These are phyloP conservation scores for Asteroscopus sphinx DNA, from an alignment of 2,888 invertebrate genomes.

Conservation along the genomic window DNA sequence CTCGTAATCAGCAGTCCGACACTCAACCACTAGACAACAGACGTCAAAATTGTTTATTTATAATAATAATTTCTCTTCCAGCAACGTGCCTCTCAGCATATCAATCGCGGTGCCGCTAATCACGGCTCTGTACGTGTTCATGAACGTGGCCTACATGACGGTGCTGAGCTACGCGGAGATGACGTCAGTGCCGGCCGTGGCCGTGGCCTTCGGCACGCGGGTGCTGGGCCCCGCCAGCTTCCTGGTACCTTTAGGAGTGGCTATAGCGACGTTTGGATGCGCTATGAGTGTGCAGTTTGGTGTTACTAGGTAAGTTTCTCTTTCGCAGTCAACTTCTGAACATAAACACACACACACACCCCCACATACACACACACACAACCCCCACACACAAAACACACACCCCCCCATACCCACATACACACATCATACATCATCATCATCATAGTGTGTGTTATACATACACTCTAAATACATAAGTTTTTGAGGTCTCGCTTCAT, in stretches of 20 bases:
- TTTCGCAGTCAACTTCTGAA: neutral
- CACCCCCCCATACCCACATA: too few species aligned
- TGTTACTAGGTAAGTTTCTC: conserved; percentile 90
- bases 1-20: too few species aligned
- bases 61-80: conserved; percentile 65
- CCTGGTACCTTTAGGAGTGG: conserved; percentile 93
- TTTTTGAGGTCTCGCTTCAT: too few species aligned
- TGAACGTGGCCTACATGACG: conserved; percentile 96
- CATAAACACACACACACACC: too few species aligned
- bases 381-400: too few species aligned
- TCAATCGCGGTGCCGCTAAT: conserved; percentile 95
- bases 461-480: too few species aligned
- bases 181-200: conserved; percentile 93
- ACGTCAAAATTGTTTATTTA: too few species aligned
- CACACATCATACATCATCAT: too few species aligned
- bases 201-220: conserved; percentile 92
- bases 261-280: conserved; percentile 94
- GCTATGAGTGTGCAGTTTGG: conserved; percentile 94
- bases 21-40: too few species aligned
- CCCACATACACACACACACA: too few species aligned
- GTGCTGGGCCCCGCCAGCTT: conserved; percentile 92
- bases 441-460: too few species aligned
- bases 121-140: conserved; percentile 94
- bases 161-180: conserved; percentile 93
- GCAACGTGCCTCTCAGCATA: conserved; percentile 95